phyloP scores from a whole-genome alignment of 2,113 vertebrate species.

The Melanotaenia duboulayi region DNA sequence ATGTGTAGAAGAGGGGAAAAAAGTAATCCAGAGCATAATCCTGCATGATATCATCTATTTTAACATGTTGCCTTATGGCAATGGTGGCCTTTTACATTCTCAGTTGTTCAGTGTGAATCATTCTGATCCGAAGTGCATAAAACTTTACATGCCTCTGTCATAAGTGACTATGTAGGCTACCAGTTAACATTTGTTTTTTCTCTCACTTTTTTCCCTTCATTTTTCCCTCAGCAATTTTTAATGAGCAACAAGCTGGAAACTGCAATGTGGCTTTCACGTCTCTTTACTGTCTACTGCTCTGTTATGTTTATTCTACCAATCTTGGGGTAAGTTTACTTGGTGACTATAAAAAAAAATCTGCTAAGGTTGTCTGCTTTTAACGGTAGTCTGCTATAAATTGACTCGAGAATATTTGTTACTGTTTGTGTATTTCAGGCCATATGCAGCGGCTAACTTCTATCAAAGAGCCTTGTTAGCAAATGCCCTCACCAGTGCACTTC shows the following conservation, averaged over 20 bases:
- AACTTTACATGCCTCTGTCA: background rate
- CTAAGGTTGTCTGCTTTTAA: background rate
- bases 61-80: too few species aligned
- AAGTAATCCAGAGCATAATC: too few species aligned
- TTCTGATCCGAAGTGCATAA: too few species aligned
- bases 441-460: constrained; percentile 96
- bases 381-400: background rate
- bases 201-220: constrained; percentile 17
- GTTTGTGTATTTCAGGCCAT: constrained; percentile 85
- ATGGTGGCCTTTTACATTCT: too few species aligned
- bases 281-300: constrained; percentile 98
- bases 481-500: constrained; percentile 95
- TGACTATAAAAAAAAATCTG: background rate
- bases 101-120: too few species aligned
- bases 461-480: constrained; percentile 97
- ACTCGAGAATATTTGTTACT: background rate
- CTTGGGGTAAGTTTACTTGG: constrained; percentile 88
- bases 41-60: too few species aligned
- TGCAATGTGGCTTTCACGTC: constrained; percentile 97
- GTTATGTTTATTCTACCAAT: constrained; percentile 96
- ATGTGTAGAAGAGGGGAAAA: too few species aligned
- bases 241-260: constrained; percentile 96
- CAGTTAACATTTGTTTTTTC: background rate
- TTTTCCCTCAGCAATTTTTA: constrained; percentile 90
- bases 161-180: background rate